Base-by-base conservation (phyloP, 2,888 invertebrate genomes). In the Neria commutata region DNA sequence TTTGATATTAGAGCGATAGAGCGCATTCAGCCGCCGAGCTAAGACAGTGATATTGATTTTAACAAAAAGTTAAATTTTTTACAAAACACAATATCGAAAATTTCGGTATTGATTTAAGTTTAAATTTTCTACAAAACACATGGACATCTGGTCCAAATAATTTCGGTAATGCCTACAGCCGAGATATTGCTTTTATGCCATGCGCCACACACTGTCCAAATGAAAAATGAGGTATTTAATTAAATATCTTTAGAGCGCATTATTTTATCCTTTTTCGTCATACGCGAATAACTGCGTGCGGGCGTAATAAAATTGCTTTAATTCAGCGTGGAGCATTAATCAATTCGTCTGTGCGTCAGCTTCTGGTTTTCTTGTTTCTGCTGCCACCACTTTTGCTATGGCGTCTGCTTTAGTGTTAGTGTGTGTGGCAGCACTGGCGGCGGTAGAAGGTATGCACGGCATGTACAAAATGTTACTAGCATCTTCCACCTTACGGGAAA, bases 281-380 rank as follows among this genome's bases (percentile, higher is more conserved):
- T 16, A 19, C 42, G 21, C 42, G n/a, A n/a, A 19, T 19, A 42
- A n/a, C 42, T 42, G 19, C 42, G 19, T 42, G 42, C 55, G 37
- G 8, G 19, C 47, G 48, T 54, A 52, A 61, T 52, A 65, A 68
- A 69, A 66, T 61, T 65, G 66, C 66, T 66, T 68, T 72, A 71
- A 71, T 70, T 67, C 65, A 64, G 60, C 67, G 62, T 65, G 64
- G 58, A 67, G 60, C 67, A 72, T 71, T 72, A 70, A 72, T 72
- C 70, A 72, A 70, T 70, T 66, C 62, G 67, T 64, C n/a, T n/a
- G n/a, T n/a, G n/a, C n/a, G n/a, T n/a, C n/a, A n/a, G n/a, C n/a
- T n/a, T n/a, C n/a, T n/a, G n/a, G n/a, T n/a, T n/a, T 68, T 69
- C 57, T 64, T 67, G 58, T 49, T 54, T 33, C 42, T 51, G 50